Percentiles rank a stretch among this genome's conserved stretches.
phyloP scores from a whole-genome alignment of 2,888 invertebrate species.

The Eulithis testata region DNA sequence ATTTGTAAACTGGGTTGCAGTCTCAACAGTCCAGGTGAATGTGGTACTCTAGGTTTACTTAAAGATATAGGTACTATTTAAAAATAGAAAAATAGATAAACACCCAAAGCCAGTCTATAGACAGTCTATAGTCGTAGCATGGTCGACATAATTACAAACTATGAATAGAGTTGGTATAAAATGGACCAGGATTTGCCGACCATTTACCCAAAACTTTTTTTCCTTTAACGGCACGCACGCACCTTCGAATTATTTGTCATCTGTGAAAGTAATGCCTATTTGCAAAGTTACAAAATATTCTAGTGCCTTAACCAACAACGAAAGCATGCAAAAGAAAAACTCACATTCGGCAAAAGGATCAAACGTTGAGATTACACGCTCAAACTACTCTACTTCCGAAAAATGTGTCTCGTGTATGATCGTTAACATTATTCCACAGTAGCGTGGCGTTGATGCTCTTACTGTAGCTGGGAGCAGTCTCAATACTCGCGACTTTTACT shows the following conservation, averaged over 20 bases:
- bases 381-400: constrained; percentile 15
- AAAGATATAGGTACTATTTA: no score
- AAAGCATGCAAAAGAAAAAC: not conserved
- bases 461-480: not conserved
- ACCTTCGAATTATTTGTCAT: no score
- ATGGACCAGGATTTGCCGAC: no score
- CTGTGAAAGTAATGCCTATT: no score
- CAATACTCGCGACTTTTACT: not conserved
- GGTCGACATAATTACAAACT: no score
- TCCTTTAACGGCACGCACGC: no score
- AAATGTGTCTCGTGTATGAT: constrained; percentile 10
- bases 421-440: constrained; percentile 25
- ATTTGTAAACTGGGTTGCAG: not conserved
- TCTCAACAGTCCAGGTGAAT: not conserved
- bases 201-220: no score
- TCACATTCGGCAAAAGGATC: constrained; percentile 3
- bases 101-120: no score
- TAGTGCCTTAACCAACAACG: not conserved
- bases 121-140: no score
- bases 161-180: no score
- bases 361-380: constrained; percentile 7
- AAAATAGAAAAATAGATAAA: no score
- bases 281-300: no score
- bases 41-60: not conserved
- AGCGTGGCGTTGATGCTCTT: constrained; percentile 4